phyloP scores from a whole-genome alignment of 2,113 vertebrate genomes.

The Terrapene triunguis region DNA sequence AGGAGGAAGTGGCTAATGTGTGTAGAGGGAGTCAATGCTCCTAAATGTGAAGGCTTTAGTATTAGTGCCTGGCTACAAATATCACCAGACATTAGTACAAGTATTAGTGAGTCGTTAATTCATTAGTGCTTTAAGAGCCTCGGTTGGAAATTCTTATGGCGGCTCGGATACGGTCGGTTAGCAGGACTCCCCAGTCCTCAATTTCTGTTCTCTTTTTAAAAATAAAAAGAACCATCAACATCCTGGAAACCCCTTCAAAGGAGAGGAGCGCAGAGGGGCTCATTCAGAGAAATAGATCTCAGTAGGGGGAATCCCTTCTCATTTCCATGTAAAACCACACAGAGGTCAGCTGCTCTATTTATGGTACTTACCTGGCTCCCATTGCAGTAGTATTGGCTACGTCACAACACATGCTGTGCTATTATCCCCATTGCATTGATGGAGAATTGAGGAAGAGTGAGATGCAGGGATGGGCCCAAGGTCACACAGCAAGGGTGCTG shows the following conservation, averaged over 20 bases:
- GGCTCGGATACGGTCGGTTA: neutral
- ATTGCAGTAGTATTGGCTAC: neutral
- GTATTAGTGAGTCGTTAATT: neutral
- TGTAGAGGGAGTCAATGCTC: neutral
- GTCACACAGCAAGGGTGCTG: neutral
- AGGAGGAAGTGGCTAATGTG: neutral
- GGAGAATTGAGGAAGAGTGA: neutral
- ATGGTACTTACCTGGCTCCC: neutral
- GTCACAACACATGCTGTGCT: neutral
- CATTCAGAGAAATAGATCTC: neutral
- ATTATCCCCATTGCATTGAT: neutral
- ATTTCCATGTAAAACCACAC: neutral
- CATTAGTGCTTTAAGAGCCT: neutral
- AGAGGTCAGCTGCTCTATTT: neutral
- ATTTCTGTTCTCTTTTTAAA: neutral
- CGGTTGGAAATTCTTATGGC: neutral
- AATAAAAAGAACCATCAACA: neutral
- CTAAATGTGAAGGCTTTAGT: neutral
- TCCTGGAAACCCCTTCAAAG: neutral
- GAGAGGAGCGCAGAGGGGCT: neutral
- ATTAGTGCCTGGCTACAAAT: neutral
- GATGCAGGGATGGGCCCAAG: neutral
- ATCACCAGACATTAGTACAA: neutral
- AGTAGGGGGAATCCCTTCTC: neutral
- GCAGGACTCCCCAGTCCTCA: neutral